Base-by-base conservation (phyloP, 2,888 invertebrate genomes). In the Athrips mouffetella region DNA sequence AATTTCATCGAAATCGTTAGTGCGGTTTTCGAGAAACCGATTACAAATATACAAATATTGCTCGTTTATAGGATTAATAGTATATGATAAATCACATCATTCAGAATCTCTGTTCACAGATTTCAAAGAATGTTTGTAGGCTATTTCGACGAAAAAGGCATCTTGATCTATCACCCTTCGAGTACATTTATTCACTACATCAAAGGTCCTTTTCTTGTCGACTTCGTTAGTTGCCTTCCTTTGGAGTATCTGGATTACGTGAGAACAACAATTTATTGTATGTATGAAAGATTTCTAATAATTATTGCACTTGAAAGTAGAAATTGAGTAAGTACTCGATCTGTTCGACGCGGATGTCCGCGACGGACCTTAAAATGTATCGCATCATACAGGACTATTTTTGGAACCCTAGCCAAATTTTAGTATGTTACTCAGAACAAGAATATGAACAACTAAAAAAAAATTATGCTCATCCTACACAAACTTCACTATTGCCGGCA, bases 161-260 rank as follows among this genome's bases (percentile, higher is more conserved):
- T 50, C 8, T 23, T 50, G 21, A 21, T 50, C 7, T 50, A 47
- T 13, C 50, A 50, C 39, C 50, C 50, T 13, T 13, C 45, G 6
- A 44, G 47, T 18, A 50, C 50, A 11, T 37, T 37, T 4, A 42
- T 31, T 4, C 47, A 50, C 31, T 50, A 50, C 39, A 3, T 50
- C 6, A 42, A 39, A 11, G 33, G 42, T 1, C 31, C 42, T 8
- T 50, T 50, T 18, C 1, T 44, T 2, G 8, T 47, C 1, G 47
- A 47, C 16, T 3, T 47, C 1, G 2, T 47, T 0, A 40, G 20
- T 3, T 30, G 20, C 13, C 11, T 40, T 4, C 47, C 47, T 1
- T 2, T 47, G 11, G 47, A 47, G 13, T 10, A 20, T 18, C 18
- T 47, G 11, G 40, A 47, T 16, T 21, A 16, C 5, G 21, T 27